Evolutionary conservation across 2,113 vertebrate species (phyloP).

Genomic region (Sapayoa aenigma): DNA sequence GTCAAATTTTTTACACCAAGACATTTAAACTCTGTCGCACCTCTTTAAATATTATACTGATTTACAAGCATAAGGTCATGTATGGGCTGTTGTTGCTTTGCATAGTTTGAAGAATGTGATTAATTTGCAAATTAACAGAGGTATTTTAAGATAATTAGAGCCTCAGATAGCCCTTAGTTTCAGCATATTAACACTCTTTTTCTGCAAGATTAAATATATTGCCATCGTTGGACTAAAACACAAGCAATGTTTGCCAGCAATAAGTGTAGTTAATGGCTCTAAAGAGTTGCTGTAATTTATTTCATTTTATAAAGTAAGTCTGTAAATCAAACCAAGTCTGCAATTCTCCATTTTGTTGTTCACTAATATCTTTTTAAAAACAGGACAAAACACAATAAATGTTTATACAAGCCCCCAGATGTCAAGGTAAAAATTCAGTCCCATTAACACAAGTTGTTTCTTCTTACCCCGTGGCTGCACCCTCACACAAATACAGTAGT

Average conservation of each 20-base stretch:
- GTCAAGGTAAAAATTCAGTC: neutral
- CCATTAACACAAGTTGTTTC: neutral
- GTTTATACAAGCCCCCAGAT: neutral
- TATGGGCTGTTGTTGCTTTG: neutral
- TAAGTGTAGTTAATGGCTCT: conserved; percentile 46
- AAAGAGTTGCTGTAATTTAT: neutral
- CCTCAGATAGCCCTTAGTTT: conserved; percentile 22
- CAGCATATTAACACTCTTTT: conserved; percentile 34
- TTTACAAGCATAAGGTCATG: neutral
- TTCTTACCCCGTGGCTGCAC: neutral
- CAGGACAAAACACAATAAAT: neutral
- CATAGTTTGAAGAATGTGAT: conserved; percentile 18
- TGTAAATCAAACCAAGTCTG: conserved; percentile 31
- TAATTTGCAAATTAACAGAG: conserved; percentile 42
- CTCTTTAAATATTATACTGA: neutral
- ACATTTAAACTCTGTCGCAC: neutral
- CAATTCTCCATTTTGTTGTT: conserved; percentile 20
- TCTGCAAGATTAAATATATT: conserved; percentile 29
- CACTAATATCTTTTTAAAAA: neutral
- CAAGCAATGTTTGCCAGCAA: conserved; percentile 28
- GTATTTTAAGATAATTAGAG: conserved; percentile 53
- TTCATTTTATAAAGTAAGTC: conserved; percentile 10
- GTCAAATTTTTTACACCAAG: neutral
- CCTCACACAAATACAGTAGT: neutral
- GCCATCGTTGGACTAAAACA: conserved; percentile 30